phyloP scores from a whole-genome alignment of 2,113 vertebrate genomes.

The Electrona antarctica region DNA sequence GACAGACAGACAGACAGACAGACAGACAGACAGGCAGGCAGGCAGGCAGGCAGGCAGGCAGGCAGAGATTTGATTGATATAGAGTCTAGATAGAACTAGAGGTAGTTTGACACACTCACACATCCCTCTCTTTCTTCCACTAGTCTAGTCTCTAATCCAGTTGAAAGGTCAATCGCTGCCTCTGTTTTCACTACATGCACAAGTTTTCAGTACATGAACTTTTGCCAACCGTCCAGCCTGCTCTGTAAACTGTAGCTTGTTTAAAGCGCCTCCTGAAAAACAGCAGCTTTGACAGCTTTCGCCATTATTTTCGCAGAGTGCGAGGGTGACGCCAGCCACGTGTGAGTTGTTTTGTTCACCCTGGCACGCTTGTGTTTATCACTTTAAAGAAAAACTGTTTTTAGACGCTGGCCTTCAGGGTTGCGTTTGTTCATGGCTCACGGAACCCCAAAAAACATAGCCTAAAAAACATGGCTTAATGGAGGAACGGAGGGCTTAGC shows the following conservation, averaged over 20 bases:
- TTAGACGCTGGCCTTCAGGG: constrained; percentile 43
- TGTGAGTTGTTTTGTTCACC: constrained; percentile 18
- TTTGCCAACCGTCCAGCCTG: constrained; percentile 54
- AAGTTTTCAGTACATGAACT: constrained; percentile 45
- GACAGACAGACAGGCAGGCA: too few species aligned
- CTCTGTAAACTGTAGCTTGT: constrained; percentile 42
- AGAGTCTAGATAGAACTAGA: too few species aligned
- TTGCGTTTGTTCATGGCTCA: constrained; percentile 29
- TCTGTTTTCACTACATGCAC: constrained; percentile 40
- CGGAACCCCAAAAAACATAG: constrained; percentile 40
- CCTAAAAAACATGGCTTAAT: constrained; percentile 31
- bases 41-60: too few species aligned
- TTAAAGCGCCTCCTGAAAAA: constrained; percentile 31
- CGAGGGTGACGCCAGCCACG: not conserved
- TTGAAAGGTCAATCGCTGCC: not conserved
- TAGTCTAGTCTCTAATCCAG: too few species aligned
- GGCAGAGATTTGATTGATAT: too few species aligned
- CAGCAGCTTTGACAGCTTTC: constrained; percentile 21
- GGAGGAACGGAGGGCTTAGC: not conserved
- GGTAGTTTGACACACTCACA: too few species aligned
- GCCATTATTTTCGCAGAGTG: constrained; percentile 21
- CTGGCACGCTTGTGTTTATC: not conserved
- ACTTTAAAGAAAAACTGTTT: constrained; percentile 28
- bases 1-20: too few species aligned
- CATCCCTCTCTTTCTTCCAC: too few species aligned